phyloP scores from a whole-genome alignment of 2,888 invertebrate genomes.

The Pyrrhia umbra region DNA sequence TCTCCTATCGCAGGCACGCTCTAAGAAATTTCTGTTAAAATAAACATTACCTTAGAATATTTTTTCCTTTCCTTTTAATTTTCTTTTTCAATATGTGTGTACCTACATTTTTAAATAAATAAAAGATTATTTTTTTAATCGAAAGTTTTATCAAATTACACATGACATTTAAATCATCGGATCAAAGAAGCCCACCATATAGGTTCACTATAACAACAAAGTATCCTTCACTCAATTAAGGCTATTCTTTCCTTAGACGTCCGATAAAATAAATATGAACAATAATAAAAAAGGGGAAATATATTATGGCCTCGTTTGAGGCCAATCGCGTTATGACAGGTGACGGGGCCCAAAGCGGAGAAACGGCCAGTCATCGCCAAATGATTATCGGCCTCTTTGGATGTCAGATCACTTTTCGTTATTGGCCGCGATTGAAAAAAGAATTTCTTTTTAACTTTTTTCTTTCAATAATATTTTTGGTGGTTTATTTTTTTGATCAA shows the following conservation, averaged over 20 bases:
- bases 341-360: constrained; percentile 78
- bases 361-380: constrained; percentile 84
- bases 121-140: not conserved
- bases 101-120: no score
- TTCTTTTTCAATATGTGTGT: no score
- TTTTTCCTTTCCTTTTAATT: no score
- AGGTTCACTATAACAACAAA: constrained; percentile 41
- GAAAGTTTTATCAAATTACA: not conserved
- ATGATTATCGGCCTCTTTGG: constrained; percentile 79
- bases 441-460: constrained; percentile 56
- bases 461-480: constrained; percentile 23
- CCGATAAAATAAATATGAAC: constrained; percentile 80
- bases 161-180: not conserved
- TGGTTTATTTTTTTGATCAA: constrained; percentile 2
- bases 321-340: constrained; percentile 84
- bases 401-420: constrained; percentile 72
- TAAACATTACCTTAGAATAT: no score
- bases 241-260: constrained; percentile 69
- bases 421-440: constrained; percentile 68
- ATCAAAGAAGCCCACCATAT: constrained; percentile 14
- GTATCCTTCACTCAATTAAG: constrained; percentile 75
- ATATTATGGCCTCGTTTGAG: constrained; percentile 74
- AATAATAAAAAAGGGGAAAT: constrained; percentile 74
- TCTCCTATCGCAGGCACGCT: no score
- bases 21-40: no score